Evolutionary conservation across 2,113 vertebrate species (phyloP).

Genomic region (Trichomycterus rosablanca): DNA sequence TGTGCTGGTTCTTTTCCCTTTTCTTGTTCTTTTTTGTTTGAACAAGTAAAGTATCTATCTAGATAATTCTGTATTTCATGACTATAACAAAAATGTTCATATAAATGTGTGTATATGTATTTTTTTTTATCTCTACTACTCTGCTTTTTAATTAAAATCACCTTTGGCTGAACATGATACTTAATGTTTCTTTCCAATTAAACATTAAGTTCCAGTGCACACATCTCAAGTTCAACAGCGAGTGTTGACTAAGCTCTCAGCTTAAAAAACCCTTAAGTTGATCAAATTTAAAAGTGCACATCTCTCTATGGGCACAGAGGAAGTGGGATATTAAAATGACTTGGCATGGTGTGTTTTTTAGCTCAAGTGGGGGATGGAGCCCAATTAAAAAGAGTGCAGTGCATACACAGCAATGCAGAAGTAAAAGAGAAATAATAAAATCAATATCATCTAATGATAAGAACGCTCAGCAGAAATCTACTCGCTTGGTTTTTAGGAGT

Average conservation of each 20-base stretch:
- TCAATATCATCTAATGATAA: slow-evolving; percentile 47
- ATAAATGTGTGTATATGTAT: too few relatives aligned
- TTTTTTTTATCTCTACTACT: too few relatives aligned
- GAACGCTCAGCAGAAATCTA: slow-evolving; percentile 32
- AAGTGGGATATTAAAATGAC: slow-evolving; percentile 46
- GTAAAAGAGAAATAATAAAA: slow-evolving; percentile 38
- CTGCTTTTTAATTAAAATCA: slow-evolving; percentile 17
- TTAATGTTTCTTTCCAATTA: too few relatives aligned
- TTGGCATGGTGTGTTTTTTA: slow-evolving; percentile 43
- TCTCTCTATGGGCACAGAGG: slow-evolving; percentile 41
- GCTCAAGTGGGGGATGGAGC: slow-evolving; percentile 20
- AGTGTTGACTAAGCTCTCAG: slow-evolving; percentile 18
- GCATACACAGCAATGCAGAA: slow-evolving; percentile 23
- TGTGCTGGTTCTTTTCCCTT: too few relatives aligned
- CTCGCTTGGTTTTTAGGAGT: slow-evolving; percentile 29
- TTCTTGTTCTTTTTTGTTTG: too few relatives aligned
- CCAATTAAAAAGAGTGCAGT: slow-evolving; percentile 43
- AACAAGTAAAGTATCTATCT: too few relatives aligned
- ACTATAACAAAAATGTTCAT: too few relatives aligned
- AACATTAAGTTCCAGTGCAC: background rate
- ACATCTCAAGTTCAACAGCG: background rate
- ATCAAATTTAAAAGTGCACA: slow-evolving; percentile 44
- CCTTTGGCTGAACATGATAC: too few relatives aligned
- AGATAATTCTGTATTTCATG: too few relatives aligned
- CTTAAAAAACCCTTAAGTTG: slow-evolving; percentile 9